Evolutionary conservation across 2,888 invertebrate species (phyloP).

Genomic region (Trimorus sp.): DNA sequence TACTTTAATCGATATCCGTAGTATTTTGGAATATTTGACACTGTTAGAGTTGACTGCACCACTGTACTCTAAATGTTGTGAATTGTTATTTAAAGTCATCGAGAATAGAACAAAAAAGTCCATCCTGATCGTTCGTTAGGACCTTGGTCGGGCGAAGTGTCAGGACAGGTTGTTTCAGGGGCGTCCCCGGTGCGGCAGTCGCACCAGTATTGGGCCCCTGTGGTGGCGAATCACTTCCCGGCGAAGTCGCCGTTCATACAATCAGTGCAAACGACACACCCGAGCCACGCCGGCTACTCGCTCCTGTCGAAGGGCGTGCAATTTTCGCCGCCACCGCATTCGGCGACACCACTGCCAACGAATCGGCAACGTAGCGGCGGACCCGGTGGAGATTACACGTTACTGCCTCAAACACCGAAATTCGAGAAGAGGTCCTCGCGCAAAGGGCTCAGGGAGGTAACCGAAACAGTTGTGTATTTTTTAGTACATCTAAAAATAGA

Average conservation of each 20-base stretch:
- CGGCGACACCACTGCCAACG: conserved; percentile 74
- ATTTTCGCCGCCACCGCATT: conserved; percentile 76
- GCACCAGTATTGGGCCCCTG: conserved; percentile 86
- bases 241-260: conserved; percentile 86
- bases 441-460: conserved; percentile 77
- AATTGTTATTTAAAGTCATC: too few relatives aligned
- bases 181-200: conserved; percentile 83
- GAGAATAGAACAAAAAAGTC: too few relatives aligned
- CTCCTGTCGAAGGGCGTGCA: conserved; percentile 76
- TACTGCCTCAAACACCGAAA: conserved; percentile 79
- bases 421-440: conserved; percentile 78
- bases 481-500: background rate
- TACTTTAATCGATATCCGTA: too few relatives aligned
- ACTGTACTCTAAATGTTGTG: too few relatives aligned
- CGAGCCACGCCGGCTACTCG: conserved; percentile 75
- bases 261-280: conserved; percentile 65
- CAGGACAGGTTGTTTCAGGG: conserved; percentile 76
- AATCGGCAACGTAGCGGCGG: conserved; percentile 77
- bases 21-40: too few relatives aligned
- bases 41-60: too few relatives aligned
- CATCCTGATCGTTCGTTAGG: conserved; percentile 32
- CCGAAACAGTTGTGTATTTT: conserved; percentile 35
- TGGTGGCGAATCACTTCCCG: conserved; percentile 88
- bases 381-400: conserved; percentile 77
- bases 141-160: conserved; percentile 55